These are phyloP conservation scores for Zeus faber DNA, from an alignment of 2,113 vertebrate genomes.

Conservation along the genomic window DNA sequence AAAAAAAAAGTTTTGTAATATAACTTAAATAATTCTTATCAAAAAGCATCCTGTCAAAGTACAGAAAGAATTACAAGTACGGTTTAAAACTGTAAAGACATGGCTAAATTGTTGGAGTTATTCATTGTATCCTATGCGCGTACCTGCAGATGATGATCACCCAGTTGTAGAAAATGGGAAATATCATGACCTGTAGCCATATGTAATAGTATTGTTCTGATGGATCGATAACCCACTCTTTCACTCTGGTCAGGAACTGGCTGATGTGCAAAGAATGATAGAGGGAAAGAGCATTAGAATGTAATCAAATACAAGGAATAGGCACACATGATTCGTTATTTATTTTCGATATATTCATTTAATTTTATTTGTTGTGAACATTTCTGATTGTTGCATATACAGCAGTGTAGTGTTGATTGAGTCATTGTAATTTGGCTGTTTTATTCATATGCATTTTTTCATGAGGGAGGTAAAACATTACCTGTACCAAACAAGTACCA, in stretches of 20 bases:
- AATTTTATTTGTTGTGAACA: not conserved
- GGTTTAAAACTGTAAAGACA: not conserved
- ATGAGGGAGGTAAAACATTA: not conserved
- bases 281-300: not conserved
- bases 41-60: no score
- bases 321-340: not conserved
- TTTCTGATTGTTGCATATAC: no score
- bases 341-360: not conserved
- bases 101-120: not conserved
- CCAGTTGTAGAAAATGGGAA: constrained; percentile 88
- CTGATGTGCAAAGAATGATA: constrained; percentile 4
- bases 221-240: constrained; percentile 78
- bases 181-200: constrained; percentile 84
- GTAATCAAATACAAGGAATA: not conserved
- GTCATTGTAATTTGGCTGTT: not conserved
- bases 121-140: not conserved
- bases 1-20: not conserved
- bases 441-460: not conserved
- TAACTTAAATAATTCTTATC: not conserved
- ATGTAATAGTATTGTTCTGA: constrained; percentile 82
- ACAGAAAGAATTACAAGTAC: not conserved
- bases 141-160: constrained; percentile 87
- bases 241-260: constrained; percentile 56
- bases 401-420: not conserved
- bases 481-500: not conserved